Conservation (phyloP, 2,113 vertebrate species). For the Otolemur garnettii region DNA sequence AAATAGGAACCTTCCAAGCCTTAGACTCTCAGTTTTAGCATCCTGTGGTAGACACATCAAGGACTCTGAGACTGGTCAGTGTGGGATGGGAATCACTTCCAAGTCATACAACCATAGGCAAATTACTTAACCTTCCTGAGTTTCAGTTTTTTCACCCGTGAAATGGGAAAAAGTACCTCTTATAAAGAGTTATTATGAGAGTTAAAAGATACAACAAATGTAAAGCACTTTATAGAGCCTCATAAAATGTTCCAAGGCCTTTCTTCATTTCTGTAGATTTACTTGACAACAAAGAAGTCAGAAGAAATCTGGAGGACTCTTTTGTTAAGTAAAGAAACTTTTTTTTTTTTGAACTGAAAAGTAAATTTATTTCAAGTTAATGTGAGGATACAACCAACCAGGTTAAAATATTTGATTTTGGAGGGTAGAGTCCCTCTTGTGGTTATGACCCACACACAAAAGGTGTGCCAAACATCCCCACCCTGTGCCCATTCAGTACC, state of each 20-base stretch:
- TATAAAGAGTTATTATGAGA: not conserved
- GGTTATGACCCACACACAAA: too few relatives aligned
- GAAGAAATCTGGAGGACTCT: not conserved
- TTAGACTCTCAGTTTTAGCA: not conserved
- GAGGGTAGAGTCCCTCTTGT: too few relatives aligned
- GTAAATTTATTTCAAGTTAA: too few relatives aligned
- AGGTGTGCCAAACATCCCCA: too few relatives aligned
- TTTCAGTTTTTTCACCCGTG: not conserved
- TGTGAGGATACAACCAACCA: too few relatives aligned
- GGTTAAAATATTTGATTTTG: too few relatives aligned
- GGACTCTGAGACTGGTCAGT: not conserved
- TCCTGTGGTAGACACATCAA: not conserved
- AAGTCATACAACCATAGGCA: not conserved
- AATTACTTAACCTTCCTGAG: not conserved
- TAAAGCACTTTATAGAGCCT: not conserved
- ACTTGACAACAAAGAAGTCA: not conserved
- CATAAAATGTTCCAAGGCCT: not conserved
- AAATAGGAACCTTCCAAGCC: not conserved
- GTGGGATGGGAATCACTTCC: not conserved
- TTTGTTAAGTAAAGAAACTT: not conserved
- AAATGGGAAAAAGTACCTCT: not conserved
- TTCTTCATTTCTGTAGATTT: not conserved
- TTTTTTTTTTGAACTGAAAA: too few relatives aligned
- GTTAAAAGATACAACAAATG: not conserved
- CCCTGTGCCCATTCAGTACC: too few relatives aligned